These are phyloP conservation scores for Drosophila merina DNA, from an alignment of 2,888 invertebrate genomes.

Conservation along the genomic window DNA sequence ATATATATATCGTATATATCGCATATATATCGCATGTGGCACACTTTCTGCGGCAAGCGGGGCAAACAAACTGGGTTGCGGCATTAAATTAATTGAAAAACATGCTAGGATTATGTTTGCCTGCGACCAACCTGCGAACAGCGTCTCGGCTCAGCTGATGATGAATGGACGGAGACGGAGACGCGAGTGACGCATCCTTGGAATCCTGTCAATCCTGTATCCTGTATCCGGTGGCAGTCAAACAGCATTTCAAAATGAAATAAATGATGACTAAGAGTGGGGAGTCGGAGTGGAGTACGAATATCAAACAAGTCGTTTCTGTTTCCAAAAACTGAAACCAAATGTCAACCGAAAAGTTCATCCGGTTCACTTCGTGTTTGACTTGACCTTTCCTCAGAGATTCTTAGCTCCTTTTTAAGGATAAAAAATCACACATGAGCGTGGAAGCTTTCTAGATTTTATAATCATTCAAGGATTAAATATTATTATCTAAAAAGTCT, in stretches of 20 bases:
- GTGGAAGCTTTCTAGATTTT: no score
- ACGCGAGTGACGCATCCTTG: background rate
- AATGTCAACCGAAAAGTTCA: slow-evolving; percentile 24
- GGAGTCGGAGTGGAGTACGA: background rate
- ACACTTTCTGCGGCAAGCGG: slow-evolving; percentile 50
- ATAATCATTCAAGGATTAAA: no score
- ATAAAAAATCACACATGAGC: no score
- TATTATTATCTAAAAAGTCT: no score
- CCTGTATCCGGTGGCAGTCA: slow-evolving; percentile 3
- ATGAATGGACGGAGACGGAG: slow-evolving; percentile 17
- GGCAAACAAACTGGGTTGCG: slow-evolving; percentile 48
- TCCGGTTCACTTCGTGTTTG: slow-evolving; percentile 9
- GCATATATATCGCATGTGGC: slow-evolving; percentile 14
- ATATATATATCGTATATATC: background rate
- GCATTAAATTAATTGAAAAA: slow-evolving; percentile 71
- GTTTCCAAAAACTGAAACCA: background rate
- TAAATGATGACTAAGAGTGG: slow-evolving; percentile 17
- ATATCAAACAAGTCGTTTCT: slow-evolving; percentile 26
- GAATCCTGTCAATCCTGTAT: background rate
- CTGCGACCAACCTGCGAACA: slow-evolving; percentile 41
- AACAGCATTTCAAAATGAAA: slow-evolving; percentile 10
- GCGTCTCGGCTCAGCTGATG: slow-evolving; percentile 21
- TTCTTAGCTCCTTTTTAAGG: no score
- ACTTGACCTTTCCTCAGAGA: slow-evolving; percentile 17
- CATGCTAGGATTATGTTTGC: slow-evolving; percentile 59